Evolutionary conservation across 2,797 vertebrate species (phyloP), one percentile per base, ranked within the genome.

Genomic region (Cynopterus sphinx): DNA sequence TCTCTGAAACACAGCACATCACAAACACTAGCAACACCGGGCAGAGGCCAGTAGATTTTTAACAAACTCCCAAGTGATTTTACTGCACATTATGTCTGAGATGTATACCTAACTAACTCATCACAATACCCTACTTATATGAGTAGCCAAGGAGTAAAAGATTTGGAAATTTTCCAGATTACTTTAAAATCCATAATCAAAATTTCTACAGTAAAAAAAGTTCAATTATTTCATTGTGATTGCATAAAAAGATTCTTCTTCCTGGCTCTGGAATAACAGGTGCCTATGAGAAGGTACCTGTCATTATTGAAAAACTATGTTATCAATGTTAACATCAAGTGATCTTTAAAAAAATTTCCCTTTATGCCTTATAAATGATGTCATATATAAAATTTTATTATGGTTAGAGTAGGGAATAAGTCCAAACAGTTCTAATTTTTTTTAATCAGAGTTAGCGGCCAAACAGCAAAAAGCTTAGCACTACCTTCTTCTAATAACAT

Each of bases 121-220:
- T 49, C 49, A 53, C 51, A 65, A 53, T 41, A 90, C 86, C 24
- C 31, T 91, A 55, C 41, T 73, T 85, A 93, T 19, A 79, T 55
- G 43, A 11, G 36, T 57, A 91, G n/a, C 46, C 91, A 95, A 39
- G 28, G 41, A 94, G 10, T 21, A 6, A 51, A 19, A 65, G n/a
- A 83, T 43, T 61, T 22, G n/a, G 31, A 36, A 83, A 68, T 43
- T 85, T 93, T 96, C 83, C 68, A 57, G 43, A 86, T 78, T 94
- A 95, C 39, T 65, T 87, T 90, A 77, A 96, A 82, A 93, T 82
- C 51, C 9, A 83, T 36, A 78, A 70, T 70, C 41, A 81, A 73
- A 65, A 70, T 68, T 74, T 86, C 70, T 87, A 87, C 24, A 71
- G 28, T 63, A 91, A 93, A 85, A 91, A 4, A 3, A 78, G 22